Base-by-base conservation (phyloP, 2,113 vertebrate species). In the Ornithorhynchus anatinus region DNA sequence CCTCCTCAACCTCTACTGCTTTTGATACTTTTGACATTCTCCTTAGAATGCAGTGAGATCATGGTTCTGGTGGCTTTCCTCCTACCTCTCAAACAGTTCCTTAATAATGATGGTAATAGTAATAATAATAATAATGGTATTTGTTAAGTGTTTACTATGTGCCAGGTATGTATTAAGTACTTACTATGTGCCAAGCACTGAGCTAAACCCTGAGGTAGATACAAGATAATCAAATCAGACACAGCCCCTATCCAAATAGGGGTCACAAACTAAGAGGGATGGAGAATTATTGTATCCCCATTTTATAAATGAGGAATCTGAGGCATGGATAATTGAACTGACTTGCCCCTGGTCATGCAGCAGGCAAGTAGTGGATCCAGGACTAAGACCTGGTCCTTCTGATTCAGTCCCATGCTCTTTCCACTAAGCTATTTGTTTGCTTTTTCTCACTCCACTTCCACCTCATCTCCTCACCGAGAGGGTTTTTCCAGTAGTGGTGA, bases 321-420 rank as follows among this genome's bases (percentile, higher is more conserved):
- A 37, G 17, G 25, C 23, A 5, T 12, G 29, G 29, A 64, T 1
- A 10, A 23, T 7, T 40, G 22, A 59, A 32, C 3, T 11, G 29
- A 42, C 4, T n/a, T 29, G 31, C 50, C 35, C 27, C 29, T 42
- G 12, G 7, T 48, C 22, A 4, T 58, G 51, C 3, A 20, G 8
- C 3, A 40, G 3, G 1, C 27, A 2, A 47, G 1, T 27, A 4
- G 23, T 23, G 45, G 20, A 6, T 44, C 33, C 1, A 2, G 2
- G 23, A 20, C 1, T 19, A 42, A 48, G 6, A 45, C 2, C 42
- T 54, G 42, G 25, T 16, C 25, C 2, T 3, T 19, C 25, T 5
- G 13, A 22, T 13, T 16, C 23, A 16, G 7, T 27, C 13, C 17
- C 15, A 16, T 48, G 23, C 25, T 10, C 45, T 48, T 23, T 25